Conservation (phyloP, 2,113 vertebrate genomes). For the Brachypteracias leptosomus region DNA sequence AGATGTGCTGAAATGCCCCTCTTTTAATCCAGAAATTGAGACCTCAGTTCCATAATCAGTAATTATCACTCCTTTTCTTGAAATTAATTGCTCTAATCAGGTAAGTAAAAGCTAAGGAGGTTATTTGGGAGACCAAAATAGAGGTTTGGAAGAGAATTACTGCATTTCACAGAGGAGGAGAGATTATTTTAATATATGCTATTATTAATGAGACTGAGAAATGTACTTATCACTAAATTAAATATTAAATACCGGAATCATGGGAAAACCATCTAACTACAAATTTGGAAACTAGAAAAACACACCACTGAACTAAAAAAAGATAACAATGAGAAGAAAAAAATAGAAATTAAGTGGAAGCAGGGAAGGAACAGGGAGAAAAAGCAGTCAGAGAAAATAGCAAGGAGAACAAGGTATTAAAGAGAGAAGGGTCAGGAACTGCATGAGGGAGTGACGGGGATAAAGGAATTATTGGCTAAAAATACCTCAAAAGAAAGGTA, state of each 20-base stretch:
- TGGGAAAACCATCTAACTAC: background rate
- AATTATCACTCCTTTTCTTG: background rate
- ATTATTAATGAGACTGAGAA: background rate
- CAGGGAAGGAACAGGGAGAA: background rate
- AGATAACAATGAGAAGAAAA: background rate
- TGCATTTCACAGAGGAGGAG: background rate
- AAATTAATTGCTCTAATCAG: background rate
- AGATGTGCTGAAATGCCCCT: background rate
- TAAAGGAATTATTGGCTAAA: slow-evolving; percentile 38
- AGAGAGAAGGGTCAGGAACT: background rate
- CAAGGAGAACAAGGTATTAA: background rate
- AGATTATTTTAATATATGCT: background rate
- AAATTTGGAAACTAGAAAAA: background rate
- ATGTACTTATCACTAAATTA: background rate
- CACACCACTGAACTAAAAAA: background rate
- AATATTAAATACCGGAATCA: background rate
- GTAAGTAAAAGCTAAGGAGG: background rate
- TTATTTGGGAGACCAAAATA: background rate
- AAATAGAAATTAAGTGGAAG: background rate
- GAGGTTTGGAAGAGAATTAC: background rate
- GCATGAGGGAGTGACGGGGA: background rate
- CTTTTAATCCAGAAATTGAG: background rate
- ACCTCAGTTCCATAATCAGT: background rate
- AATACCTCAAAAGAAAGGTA: slow-evolving; percentile 21
- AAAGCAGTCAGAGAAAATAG: background rate